phyloP scores from a whole-genome alignment of 1,140 invertebrate species.

The Sitodiplosis mosellana region DNA sequence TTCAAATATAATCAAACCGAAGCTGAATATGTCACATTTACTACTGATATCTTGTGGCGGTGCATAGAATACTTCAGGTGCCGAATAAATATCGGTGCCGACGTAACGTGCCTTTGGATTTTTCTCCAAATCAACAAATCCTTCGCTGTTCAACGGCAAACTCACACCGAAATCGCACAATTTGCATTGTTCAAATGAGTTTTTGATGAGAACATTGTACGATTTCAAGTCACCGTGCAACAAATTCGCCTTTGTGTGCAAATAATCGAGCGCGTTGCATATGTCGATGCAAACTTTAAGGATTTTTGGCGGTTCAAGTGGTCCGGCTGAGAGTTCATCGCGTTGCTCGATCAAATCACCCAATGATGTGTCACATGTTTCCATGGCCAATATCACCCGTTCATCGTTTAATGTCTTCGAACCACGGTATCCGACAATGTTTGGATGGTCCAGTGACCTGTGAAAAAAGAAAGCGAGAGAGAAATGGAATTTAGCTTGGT shows the following conservation, averaged over 20 bases:
- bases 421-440: constrained; percentile 65
- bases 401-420: constrained; percentile 39
- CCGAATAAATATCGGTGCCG: constrained; percentile 52
- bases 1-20: constrained; percentile 61
- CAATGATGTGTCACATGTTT: constrained; percentile 42
- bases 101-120: constrained; percentile 29
- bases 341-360: constrained; percentile 53
- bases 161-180: constrained; percentile 74
- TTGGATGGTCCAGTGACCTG: constrained; percentile 56
- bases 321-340: constrained; percentile 33
- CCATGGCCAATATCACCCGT: constrained; percentile 47
- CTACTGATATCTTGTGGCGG: constrained; percentile 34
- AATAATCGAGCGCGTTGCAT: constrained; percentile 51
- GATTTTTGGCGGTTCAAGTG: constrained; percentile 42
- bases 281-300: constrained; percentile 31
- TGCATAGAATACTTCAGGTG: constrained; percentile 48
- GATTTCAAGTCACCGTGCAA: constrained; percentile 76
- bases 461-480: constrained; percentile 24
- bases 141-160: constrained; percentile 43
- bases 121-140: constrained; percentile 35
- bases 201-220: constrained; percentile 57
- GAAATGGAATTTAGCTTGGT: not conserved
- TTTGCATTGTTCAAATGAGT: constrained; percentile 54
- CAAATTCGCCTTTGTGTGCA: constrained; percentile 50
- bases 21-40: constrained; percentile 65